phyloP scores from a whole-genome alignment of 2,888 invertebrate species.

The Sinodicranocentrus sp. region DNA sequence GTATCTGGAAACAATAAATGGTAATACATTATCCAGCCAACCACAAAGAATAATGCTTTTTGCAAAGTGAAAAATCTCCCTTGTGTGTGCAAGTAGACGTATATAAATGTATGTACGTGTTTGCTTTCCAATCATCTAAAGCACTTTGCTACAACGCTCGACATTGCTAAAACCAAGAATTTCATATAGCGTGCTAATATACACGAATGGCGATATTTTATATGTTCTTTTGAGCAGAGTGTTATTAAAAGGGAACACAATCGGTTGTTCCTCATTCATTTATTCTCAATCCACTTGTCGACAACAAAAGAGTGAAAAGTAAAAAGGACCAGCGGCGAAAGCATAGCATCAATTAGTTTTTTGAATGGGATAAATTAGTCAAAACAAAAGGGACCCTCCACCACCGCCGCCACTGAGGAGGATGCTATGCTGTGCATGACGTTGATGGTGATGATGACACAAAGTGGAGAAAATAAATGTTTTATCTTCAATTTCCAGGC shows the following conservation, averaged over 20 bases:
- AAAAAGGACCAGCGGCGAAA: slow-evolving; percentile 61
- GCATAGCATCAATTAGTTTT: slow-evolving; percentile 65
- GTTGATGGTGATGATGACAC: slow-evolving; percentile 69
- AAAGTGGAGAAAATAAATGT: slow-evolving; percentile 69
- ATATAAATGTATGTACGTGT: not conserved
- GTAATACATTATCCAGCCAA: slow-evolving; percentile 25
- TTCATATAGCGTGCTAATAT: too few species aligned
- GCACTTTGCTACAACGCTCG: not conserved
- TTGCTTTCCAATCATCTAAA: slow-evolving; percentile 12
- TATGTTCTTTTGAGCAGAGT: slow-evolving; percentile 13
- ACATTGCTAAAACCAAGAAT: too few species aligned
- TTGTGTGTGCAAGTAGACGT: not conserved
- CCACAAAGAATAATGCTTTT: slow-evolving; percentile 10
- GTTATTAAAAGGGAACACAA: slow-evolving; percentile 25
- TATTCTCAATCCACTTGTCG: slow-evolving; percentile 54
- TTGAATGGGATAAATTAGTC: slow-evolving; percentile 67
- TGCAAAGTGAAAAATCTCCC: slow-evolving; percentile 24
- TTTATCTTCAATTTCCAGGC: slow-evolving; percentile 68
- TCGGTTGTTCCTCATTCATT: slow-evolving; percentile 41
- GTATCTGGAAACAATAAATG: slow-evolving; percentile 69
- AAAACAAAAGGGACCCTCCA: slow-evolving; percentile 58
- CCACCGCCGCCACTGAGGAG: slow-evolving; percentile 10
- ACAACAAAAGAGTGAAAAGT: slow-evolving; percentile 57
- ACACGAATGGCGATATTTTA: not conserved
- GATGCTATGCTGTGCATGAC: slow-evolving; percentile 52